Percentiles rank a stretch among this genome's conserved stretches.
Evolutionary conservation across 2,888 invertebrate species (phyloP).

Genomic region (Acanthosoma haemorrhoidale): DNA sequence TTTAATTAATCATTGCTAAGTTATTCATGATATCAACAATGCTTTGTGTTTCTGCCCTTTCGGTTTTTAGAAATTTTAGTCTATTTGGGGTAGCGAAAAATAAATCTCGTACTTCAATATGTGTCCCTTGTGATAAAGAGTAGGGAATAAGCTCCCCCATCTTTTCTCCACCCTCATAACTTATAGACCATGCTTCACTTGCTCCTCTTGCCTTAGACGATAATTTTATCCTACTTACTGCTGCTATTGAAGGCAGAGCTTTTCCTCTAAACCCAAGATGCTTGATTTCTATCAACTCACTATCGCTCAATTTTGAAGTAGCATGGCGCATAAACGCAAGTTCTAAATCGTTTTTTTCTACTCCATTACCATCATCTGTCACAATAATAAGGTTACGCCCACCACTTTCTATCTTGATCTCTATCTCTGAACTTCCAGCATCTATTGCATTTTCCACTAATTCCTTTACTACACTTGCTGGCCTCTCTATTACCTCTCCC

Average conservation of each 20-base stretch:
- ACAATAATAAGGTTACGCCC: slow-evolving; percentile 6
- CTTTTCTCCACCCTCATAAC: background rate
- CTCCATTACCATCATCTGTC: background rate
- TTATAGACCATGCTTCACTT: slow-evolving; percentile 14
- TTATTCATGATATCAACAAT: slow-evolving; percentile 13
- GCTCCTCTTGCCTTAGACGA: slow-evolving; percentile 16
- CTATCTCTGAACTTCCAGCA: background rate
- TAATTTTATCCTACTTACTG: slow-evolving; percentile 8
- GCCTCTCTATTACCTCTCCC: background rate
- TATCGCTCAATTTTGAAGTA: slow-evolving; percentile 19
- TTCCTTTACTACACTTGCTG: slow-evolving; percentile 5
- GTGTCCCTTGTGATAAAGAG: background rate
- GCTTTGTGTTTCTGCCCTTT: slow-evolving; percentile 11
- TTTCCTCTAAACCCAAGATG: slow-evolving; percentile 17
- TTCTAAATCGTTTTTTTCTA: slow-evolving; percentile 5
- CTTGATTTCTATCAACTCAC: slow-evolving; percentile 14
- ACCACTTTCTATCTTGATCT: slow-evolving; percentile 6
- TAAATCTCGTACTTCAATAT: background rate
- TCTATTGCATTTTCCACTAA: slow-evolving; percentile 6
- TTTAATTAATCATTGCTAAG: slow-evolving; percentile 13
- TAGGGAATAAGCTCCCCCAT: background rate
- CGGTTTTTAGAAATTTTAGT: slow-evolving; percentile 1
- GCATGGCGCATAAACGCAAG: slow-evolving; percentile 18
- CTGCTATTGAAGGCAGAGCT: slow-evolving; percentile 1
- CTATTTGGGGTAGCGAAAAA: background rate